Base-by-base conservation (phyloP, 2,797 vertebrate genomes). In the Dermochelys coriacea region DNA sequence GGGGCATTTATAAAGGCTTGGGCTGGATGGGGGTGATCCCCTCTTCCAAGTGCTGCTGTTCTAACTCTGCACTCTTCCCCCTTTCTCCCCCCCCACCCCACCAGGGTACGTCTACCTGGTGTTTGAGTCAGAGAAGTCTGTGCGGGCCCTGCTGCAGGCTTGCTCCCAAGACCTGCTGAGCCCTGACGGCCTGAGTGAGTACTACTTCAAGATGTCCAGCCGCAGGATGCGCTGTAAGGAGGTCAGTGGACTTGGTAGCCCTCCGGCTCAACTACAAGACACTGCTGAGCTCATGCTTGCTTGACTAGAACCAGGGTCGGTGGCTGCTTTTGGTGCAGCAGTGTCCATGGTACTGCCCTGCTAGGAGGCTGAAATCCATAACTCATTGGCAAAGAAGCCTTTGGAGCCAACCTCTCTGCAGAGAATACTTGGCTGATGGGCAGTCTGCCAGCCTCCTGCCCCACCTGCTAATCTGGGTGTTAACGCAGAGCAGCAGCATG, bases 171-270 rank as follows among this genome's bases (percentile, higher is more conserved):
- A 99, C 97, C 98, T 99, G 0, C 98, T 99, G 90, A 99, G 99
- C 97, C 99, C 99, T 0, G 99, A 99, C 0, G 99, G 99, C 90
- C 98, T 98, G 94, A 98, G 99, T 12, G 99, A 99, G 92, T 99
- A 99, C 97, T 99, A 99, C 97, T 99, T 99, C 97, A 99, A 99
- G 98, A 99, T 99, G 99, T 99, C 99, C 88, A 99, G 99, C 97
- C 99, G 99, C 95, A 99, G 99, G 95, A 99, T 99, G 99, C 98
- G 99, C 96, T 99, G 99, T 98, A 99, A 99, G 97, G 99, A 99
- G 98, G 99, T 99, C 98, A 98, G 99, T 97, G 29, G 91, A 23
- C 18, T 45, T 45, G 0, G 0, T 31, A 27, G 47, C 12, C 19
- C 21, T 57, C 27, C 59, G 7, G 52, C 6, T 1, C 37, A 21